These are phyloP conservation scores for Tapirus terrestris DNA, from an alignment of 2,113 vertebrate species.

Conservation along the genomic window DNA sequence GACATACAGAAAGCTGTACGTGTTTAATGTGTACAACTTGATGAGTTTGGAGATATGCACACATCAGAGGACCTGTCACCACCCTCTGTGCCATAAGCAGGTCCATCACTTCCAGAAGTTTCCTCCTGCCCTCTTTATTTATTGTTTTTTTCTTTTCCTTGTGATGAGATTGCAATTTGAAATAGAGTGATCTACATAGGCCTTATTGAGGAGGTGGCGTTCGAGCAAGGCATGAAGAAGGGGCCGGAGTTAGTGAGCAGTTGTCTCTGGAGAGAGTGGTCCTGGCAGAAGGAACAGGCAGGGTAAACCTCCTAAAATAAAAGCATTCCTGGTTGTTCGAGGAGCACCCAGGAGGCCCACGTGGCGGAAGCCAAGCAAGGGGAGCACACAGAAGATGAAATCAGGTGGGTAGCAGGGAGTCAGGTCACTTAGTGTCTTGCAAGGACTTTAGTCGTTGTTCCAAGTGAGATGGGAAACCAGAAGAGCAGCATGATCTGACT, in stretches of 20 bases:
- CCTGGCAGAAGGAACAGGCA: not conserved
- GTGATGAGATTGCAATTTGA: not conserved
- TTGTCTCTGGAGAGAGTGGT: not conserved
- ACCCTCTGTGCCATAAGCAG: not conserved
- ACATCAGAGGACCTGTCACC: not conserved
- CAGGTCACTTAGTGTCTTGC: not conserved
- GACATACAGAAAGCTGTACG: not conserved
- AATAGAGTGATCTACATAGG: not conserved
- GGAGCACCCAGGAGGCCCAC: not conserved
- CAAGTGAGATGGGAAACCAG: not conserved
- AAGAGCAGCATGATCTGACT: not conserved
- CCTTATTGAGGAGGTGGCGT: not conserved
- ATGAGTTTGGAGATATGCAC: not conserved
- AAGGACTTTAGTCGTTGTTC: not conserved
- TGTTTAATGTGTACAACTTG: not conserved
- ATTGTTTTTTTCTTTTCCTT: too few relatives aligned
- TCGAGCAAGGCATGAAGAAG: not conserved
- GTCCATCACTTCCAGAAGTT: not conserved
- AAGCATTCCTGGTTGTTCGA: not conserved
- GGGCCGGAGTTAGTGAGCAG: not conserved
- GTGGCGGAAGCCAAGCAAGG: not conserved
- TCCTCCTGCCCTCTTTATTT: not conserved
- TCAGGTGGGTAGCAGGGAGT: not conserved
- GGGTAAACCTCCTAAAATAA: not conserved
- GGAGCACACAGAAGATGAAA: not conserved